Conservation (phyloP, 2,113 vertebrate species). For the Perccottus glenii region DNA sequence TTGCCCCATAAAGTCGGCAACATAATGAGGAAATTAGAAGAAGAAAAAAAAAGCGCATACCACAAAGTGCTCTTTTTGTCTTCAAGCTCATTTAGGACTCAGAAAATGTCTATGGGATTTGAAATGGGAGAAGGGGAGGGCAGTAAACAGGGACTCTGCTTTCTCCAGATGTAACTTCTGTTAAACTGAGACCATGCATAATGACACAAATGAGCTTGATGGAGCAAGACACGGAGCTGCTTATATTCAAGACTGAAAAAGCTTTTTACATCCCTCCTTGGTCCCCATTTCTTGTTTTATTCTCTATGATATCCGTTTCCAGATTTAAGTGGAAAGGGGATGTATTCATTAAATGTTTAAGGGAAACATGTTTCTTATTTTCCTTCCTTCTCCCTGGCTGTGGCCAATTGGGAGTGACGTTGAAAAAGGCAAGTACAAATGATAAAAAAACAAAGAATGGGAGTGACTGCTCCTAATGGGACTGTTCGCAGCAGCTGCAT, state of each 20-base stretch:
- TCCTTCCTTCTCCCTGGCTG: constrained; percentile 1
- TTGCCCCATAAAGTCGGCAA: constrained; percentile 58
- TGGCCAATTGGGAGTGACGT: neutral
- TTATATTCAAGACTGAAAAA: constrained; percentile 42
- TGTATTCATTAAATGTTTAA: constrained; percentile 61
- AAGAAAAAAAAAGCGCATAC: constrained; percentile 21
- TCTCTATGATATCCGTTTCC: constrained; percentile 44
- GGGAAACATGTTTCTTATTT: constrained; percentile 44
- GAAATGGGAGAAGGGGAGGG: constrained; percentile 55
- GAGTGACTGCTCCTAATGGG: constrained; percentile 66
- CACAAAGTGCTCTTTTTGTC: constrained; percentile 59
- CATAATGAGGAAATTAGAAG: constrained; percentile 60
- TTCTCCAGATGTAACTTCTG: constrained; percentile 72
- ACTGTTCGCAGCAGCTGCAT: constrained; percentile 74
- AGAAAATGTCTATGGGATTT: constrained; percentile 50
- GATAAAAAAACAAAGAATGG: constrained; percentile 58
- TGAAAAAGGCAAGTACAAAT: constrained; percentile 58
- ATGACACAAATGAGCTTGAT: constrained; percentile 68
- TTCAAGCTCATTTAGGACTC: constrained; percentile 68
- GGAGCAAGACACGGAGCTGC: constrained; percentile 48
- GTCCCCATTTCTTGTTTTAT: constrained; percentile 25
- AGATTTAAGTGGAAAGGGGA: constrained; percentile 42
- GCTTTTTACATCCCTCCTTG: neutral
- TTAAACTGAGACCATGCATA: constrained; percentile 58
- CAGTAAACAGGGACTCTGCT: constrained; percentile 61